A percentile compares a stretch with the other conserved stretches of the same genome.
These are phyloP conservation scores for Chironomus striatipennis DNA, from an alignment of 1,140 invertebrate genomes.

Conservation along the genomic window DNA sequence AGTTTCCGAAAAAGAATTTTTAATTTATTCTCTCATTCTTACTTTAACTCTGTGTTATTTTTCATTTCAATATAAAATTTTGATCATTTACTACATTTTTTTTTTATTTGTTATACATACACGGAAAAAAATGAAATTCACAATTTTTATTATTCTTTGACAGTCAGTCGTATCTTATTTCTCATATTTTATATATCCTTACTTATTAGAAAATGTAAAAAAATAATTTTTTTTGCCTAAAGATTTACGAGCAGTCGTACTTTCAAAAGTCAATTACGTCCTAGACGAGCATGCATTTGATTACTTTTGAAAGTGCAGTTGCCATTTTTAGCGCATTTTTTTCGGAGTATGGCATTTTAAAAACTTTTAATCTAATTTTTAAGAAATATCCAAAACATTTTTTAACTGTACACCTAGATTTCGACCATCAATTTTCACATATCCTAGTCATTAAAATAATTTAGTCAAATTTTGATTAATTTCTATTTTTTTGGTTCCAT, in stretches of 20 bases:
- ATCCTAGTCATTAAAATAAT: too few species aligned
- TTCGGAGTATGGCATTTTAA: neutral
- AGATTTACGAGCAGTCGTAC: neutral
- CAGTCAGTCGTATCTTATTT: neutral
- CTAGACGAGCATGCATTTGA: neutral
- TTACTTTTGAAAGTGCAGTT: too few species aligned
- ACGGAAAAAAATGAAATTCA: neutral
- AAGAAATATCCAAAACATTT: too few species aligned
- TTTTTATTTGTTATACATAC: neutral
- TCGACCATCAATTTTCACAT: too few species aligned
- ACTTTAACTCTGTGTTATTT: too few species aligned
- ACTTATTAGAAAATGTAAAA: slow-evolving; percentile 12
- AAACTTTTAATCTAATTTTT: too few species aligned
- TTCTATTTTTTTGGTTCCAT: too few species aligned
- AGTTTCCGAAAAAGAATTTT: neutral
- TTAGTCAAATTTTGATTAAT: too few species aligned
- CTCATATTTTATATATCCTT: neutral
- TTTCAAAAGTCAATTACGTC: neutral
- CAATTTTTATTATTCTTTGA: neutral
- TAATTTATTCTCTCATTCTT: neutral
- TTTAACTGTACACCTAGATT: too few species aligned
- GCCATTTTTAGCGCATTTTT: neutral
- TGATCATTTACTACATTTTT: neutral
- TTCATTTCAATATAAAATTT: slow-evolving; percentile 10
- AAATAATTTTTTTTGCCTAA: slow-evolving; percentile 12